Evolutionary conservation across 2,888 invertebrate species (phyloP).

Genomic region (Agonopterix arenella): DNA sequence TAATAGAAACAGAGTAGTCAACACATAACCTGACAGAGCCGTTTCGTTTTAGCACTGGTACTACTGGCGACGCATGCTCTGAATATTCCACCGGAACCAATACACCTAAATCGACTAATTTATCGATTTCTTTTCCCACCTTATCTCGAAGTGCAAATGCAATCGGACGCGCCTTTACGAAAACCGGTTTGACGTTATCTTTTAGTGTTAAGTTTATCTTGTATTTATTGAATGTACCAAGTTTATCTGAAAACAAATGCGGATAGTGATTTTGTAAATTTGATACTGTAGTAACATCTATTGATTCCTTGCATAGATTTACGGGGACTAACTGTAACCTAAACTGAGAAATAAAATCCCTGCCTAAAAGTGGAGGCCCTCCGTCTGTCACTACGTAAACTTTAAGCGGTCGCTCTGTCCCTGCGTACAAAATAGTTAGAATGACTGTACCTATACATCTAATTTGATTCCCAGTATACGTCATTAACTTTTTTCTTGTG

Average conservation of each 20-base stretch:
- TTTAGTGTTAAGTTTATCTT: constrained; percentile 12
- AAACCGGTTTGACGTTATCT: constrained; percentile 11
- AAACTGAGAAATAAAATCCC: constrained; percentile 13
- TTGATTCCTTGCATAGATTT: background rate
- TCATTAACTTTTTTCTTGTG: constrained; percentile 5
- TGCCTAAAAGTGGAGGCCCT: constrained; percentile 13
- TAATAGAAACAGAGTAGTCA: constrained; percentile 9
- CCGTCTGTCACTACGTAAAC: constrained; percentile 10
- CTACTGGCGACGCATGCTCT: constrained; percentile 12
- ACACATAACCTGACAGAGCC: too few species aligned
- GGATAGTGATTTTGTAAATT: background rate
- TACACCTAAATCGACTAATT: constrained; percentile 11
- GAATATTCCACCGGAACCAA: constrained; percentile 12
- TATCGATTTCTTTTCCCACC: constrained; percentile 10
- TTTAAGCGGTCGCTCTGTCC: background rate
- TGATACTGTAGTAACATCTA: background rate
- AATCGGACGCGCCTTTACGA: constrained; percentile 12
- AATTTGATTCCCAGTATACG: constrained; percentile 9
- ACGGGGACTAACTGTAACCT: constrained; percentile 6
- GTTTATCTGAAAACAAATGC: background rate
- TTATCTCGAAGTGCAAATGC: constrained; percentile 14
- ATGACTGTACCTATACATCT: background rate
- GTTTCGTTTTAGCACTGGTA: too few species aligned
- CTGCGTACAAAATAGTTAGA: constrained; percentile 3
- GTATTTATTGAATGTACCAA: background rate